Base-by-base conservation (phyloP, 2,797 vertebrate species). In the Gymnothorax reevesii region DNA sequence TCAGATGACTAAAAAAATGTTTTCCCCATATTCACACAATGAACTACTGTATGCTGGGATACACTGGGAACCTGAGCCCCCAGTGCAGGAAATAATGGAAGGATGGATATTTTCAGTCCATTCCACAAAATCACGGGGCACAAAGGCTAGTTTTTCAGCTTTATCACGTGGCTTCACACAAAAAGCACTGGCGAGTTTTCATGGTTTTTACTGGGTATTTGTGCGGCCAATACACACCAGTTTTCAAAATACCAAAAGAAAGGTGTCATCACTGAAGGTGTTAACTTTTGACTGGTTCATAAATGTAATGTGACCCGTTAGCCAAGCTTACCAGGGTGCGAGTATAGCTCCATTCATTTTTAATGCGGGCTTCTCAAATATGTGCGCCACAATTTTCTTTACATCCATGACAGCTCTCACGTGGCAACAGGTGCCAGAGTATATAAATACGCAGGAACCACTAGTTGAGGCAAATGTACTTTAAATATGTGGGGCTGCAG, bases 341-440 rank as follows among this genome's bases (percentile, higher is more conserved):
- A 20, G 17, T 64, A 20, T 20, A 6, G 60, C 15, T 64, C 22
- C 60, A 1, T 20, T 64, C 15, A 64, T 64, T 64, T 64, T 64
- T 6, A 4, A 25, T 25, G 22, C 25, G 64, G 5, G 4, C 64
- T 69, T 69, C 64, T 22, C n/a, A n/a, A 69, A 69, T 69, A 69
- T 69, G 64, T 25, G 25, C 22, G 5, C 64, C 25, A 69, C 64
- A 69, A n/a, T 69, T 22, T 69, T 69, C 25, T 60, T 77, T 15
- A 52, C 77, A 9, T 20, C 55, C 15, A 52, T 55, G 54, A 49
- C 12, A 52, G 42, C 17, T 80, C 17, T 49, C 13, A 55, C 7
- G n/a, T 80, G 42, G 13, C 77, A 80, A 80, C 77, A 80, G 42
- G 49, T 80, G 9, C 17, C 77, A 80, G 52, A 80, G 52, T 52